Base-by-base conservation (phyloP, 2,797 vertebrate species). In the Macropodus opercularis region DNA sequence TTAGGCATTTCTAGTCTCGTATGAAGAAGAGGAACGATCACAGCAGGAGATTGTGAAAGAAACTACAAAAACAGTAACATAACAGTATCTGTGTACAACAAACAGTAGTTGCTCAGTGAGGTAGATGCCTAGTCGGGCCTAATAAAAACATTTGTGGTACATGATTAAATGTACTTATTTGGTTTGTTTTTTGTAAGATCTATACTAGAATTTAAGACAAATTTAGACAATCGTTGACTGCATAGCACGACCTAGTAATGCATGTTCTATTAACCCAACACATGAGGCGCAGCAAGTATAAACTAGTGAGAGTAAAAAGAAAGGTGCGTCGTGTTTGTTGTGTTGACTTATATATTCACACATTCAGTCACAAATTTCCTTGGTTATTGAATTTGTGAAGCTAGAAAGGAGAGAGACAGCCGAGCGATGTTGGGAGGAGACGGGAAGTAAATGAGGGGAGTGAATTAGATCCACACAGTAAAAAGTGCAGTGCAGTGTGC, bases 401-500 rank as follows among this genome's bases (percentile, higher is more conserved):
- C 38, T 13, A 14, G 32, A 36, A 61, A 61, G 34, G 60, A 36
- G 36, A 26, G 23, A 39, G 40, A 24, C 24, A 41, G 48, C 39
- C 24, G 58, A 34, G 41, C 41, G 50, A 52, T 6, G 8, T 8
- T 26, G 12, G 18, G 46, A 41, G 34, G 43, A 69, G 46, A 43
- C 61, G 58, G 61, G 23, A 32, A 5, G 27, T 23, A 55, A 44
- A 42, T 42, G 40, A 73, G 62, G 51, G 53, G 65, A 69, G 57
- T 63, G 69, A 83, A 69, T 72, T 65, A 24, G 27, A 55, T 55
- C 32, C 48, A 75, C 61, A 55, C 66, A 32, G 60, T 61, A 39
- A 26, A 63, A 68, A 69, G 79, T 81, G 68, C 73, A 82, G 80
- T 69, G 84, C 82, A 59, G 81, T 75, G 80, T 77, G 69, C 64